These are phyloP conservation scores for Sarcophaga carnaria DNA, from an alignment of 2,888 invertebrate genomes.

Conservation along the genomic window DNA sequence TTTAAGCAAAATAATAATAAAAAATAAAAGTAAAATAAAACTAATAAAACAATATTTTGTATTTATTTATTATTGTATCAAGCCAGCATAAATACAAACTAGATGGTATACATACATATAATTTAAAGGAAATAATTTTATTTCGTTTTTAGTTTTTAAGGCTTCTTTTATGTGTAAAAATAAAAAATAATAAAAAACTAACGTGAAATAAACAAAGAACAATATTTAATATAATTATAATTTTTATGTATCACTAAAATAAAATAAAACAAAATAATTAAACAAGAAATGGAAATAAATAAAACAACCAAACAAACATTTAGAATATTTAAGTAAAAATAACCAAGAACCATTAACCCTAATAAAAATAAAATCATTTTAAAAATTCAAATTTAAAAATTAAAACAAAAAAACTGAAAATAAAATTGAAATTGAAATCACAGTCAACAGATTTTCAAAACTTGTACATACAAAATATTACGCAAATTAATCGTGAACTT, in stretches of 20 bases:
- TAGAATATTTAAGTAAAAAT: conserved; percentile 40
- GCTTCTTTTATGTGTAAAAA: conserved; percentile 63
- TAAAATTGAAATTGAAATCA: conserved; percentile 4
- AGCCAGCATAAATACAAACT: conserved; percentile 19
- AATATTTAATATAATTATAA: conserved; percentile 46
- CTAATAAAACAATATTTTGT: conserved; percentile 41
- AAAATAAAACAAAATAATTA: conserved; percentile 12
- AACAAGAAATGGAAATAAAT: background rate
- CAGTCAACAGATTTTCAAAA: background rate
- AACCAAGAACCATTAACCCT: conserved; percentile 41
- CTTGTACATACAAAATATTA: background rate
- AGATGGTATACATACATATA: conserved; percentile 32
- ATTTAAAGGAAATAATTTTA: background rate
- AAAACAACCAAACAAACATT: conserved; percentile 23
- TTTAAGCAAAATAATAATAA: background rate
- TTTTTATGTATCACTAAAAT: conserved; percentile 58
- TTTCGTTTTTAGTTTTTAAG: conserved; percentile 50
- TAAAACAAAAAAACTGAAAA: conserved; percentile 22
- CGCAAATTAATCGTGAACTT: background rate
- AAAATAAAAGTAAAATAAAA: conserved; percentile 4
- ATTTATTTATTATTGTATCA: conserved; percentile 46
- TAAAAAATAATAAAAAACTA: conserved; percentile 26
- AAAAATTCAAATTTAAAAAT: conserved; percentile 15
- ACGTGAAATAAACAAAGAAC: conserved; percentile 9
- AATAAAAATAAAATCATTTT: conserved; percentile 18